phyloP scores from a whole-genome alignment of 2,113 vertebrate species.

The Ptychochromis oligacanthus region DNA sequence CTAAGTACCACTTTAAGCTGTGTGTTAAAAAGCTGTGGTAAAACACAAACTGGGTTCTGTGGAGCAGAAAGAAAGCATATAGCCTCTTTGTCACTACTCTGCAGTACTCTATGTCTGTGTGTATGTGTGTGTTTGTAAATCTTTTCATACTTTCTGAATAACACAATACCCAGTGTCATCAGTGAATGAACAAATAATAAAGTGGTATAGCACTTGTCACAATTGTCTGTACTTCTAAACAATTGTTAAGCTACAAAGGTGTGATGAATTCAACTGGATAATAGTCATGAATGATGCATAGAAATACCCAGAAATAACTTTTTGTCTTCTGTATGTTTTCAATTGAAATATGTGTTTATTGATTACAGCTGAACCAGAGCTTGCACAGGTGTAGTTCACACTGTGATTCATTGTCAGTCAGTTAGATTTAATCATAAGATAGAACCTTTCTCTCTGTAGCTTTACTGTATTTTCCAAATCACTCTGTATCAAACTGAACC shows the following conservation, averaged over 20 bases:
- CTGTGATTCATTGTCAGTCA: conserved; percentile 13
- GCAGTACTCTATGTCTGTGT: not conserved
- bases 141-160: conserved; percentile 29
- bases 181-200: conserved; percentile 21
- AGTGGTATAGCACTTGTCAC: conserved; percentile 12
- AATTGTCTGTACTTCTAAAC: conserved; percentile 29
- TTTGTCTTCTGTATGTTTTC: conserved; percentile 9
- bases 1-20: conserved; percentile 48
- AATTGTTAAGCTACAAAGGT: conserved; percentile 16
- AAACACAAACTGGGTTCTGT: conserved; percentile 46
- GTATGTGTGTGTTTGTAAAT: not conserved
- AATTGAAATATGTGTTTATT: conserved; percentile 21
- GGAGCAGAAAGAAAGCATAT: conserved; percentile 23
- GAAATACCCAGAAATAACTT: not conserved
- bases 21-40: conserved; percentile 40
- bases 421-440: not conserved
- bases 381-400: not conserved
- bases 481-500: not conserved
- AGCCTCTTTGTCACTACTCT: conserved; percentile 19
- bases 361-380: not conserved
- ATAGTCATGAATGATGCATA: not conserved
- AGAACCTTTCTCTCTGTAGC: not conserved
- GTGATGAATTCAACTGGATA: not conserved
- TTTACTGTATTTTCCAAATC: conserved; percentile 21
- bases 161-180: conserved; percentile 19